Evolutionary conservation across 2,888 invertebrate genomes (phyloP).

Genomic region (Agrypnus murinus): DNA sequence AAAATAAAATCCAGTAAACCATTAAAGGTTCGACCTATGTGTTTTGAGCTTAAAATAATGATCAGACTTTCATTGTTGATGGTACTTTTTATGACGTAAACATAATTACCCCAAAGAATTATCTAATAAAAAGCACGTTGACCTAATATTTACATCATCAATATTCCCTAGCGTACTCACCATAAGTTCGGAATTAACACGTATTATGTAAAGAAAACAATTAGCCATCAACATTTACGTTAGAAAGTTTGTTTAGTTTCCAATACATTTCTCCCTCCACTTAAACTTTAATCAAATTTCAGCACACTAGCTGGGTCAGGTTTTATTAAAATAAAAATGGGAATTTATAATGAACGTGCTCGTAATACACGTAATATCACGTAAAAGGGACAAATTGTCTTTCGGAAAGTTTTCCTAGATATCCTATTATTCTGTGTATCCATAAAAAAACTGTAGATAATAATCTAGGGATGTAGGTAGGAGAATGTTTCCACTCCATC

Average conservation of each 20-base stretch:
- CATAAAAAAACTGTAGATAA: slow-evolving; percentile 23
- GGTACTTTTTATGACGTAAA: no score
- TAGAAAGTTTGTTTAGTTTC: slow-evolving; percentile 60
- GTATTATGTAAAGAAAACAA: slow-evolving; percentile 17
- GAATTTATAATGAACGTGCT: slow-evolving; percentile 73
- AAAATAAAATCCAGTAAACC: no score
- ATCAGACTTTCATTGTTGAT: no score
- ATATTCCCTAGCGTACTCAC: not conserved
- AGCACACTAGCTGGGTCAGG: slow-evolving; percentile 70
- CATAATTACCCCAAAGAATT: slow-evolving; percentile 5
- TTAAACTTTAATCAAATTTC: slow-evolving; percentile 72
- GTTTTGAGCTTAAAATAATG: no score
- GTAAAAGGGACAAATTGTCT: slow-evolving; percentile 54
- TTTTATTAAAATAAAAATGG: slow-evolving; percentile 70
- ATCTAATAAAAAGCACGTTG: not conserved
- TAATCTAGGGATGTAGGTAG: slow-evolving; percentile 9
- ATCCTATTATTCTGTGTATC: not conserved
- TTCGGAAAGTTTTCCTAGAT: not conserved
- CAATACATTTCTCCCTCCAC: slow-evolving; percentile 73
- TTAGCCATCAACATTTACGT: slow-evolving; percentile 54
- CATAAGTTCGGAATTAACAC: not conserved
- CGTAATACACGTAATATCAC: slow-evolving; percentile 68
- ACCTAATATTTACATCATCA: slow-evolving; percentile 13
- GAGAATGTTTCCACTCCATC: slow-evolving; percentile 49
- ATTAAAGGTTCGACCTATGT: no score